Evolutionary conservation across 2,888 invertebrate species (phyloP).

Genomic region (Adineta ricciae): DNA sequence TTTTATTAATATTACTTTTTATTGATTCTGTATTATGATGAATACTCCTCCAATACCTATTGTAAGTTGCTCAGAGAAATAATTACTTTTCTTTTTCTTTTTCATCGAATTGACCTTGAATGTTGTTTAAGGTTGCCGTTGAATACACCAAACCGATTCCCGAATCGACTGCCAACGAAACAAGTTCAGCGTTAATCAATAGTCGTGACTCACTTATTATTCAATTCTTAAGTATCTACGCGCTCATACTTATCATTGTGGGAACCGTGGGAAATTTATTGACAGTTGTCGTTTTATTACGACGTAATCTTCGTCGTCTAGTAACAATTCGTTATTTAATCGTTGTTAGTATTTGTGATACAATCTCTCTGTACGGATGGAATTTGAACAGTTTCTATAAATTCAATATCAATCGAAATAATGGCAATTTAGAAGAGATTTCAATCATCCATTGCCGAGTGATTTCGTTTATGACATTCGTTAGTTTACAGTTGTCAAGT

Average conservation of each 20-base stretch:
- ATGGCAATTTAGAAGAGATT: slow-evolving; percentile 28
- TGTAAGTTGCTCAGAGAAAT: neutral
- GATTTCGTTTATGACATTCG: slow-evolving; percentile 32
- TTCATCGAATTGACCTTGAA: neutral
- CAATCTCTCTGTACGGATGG: slow-evolving; percentile 29
- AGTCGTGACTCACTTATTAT: neutral
- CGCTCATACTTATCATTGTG: neutral
- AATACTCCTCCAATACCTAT: neutral
- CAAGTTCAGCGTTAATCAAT: neutral
- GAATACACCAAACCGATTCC: neutral
- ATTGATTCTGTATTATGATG: neutral
- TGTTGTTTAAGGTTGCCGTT: neutral
- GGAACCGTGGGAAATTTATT: slow-evolving; percentile 25
- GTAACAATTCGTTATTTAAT: slow-evolving; percentile 26
- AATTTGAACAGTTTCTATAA: slow-evolving; percentile 33
- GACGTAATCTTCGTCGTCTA: slow-evolving; percentile 24
- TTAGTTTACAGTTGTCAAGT: slow-evolving; percentile 24
- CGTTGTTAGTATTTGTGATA: slow-evolving; percentile 24
- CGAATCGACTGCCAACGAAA: neutral
- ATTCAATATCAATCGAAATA: slow-evolving; percentile 24
- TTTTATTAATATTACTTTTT: neutral
- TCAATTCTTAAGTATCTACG: neutral
- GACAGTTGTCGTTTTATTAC: slow-evolving; percentile 20
- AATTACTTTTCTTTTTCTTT: neutral
- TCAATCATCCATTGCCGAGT: slow-evolving; percentile 25